Conservation (phyloP, 2,888 invertebrate genomes). For the Drosophila multiciliata region DNA sequence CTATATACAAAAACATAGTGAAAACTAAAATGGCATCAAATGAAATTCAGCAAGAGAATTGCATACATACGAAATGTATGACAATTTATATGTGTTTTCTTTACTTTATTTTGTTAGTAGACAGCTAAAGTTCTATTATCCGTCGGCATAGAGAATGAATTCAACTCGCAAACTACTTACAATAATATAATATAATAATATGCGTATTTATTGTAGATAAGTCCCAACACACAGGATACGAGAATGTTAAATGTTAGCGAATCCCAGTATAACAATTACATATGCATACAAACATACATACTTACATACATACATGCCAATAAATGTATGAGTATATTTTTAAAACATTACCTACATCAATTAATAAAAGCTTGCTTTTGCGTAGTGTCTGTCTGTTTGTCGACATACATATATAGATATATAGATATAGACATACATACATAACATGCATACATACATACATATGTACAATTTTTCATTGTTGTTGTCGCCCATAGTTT, state of each 20-base stretch:
- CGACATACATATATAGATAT: constrained; percentile 8
- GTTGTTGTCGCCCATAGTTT: constrained; percentile 54
- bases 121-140: constrained; percentile 44
- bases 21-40: constrained; percentile 38
- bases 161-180: constrained; percentile 31
- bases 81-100: constrained; percentile 23
- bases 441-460: constrained; percentile 16
- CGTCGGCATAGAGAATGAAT: constrained; percentile 38
- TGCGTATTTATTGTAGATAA: constrained; percentile 22
- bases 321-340: constrained; percentile 33
- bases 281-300: neutral
- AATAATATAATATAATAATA: constrained; percentile 21
- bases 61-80: constrained; percentile 13
- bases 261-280: constrained; percentile 6
- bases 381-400: constrained; percentile 45
- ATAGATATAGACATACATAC: constrained; percentile 12
- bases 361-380: constrained; percentile 49
- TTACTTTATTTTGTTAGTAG: constrained; percentile 23
- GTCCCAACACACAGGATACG: constrained; percentile 2
- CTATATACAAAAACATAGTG: constrained; percentile 48
- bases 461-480: constrained; percentile 32
- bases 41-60: constrained; percentile 27
- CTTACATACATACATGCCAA: constrained; percentile 25
- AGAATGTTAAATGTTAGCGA: constrained; percentile 58
- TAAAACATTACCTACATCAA: constrained; percentile 31